These are phyloP conservation scores for Cydia strobilella DNA, from an alignment of 1,140 invertebrate genomes.

Conservation along the genomic window DNA sequence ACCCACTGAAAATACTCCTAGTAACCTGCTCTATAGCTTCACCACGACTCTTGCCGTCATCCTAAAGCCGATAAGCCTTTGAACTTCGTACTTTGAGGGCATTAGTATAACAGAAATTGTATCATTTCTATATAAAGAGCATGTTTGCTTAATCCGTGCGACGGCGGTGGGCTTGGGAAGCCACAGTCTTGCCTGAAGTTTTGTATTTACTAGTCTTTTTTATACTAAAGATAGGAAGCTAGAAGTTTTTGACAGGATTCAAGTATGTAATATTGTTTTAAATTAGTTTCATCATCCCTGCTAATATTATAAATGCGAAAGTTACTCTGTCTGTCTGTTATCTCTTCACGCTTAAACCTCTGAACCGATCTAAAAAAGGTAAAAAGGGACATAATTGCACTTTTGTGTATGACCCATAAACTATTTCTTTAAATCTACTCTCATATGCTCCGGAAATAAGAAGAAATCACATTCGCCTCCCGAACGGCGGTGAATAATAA, in stretches of 20 bases:
- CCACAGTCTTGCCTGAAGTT: neutral
- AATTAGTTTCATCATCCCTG: too few species aligned
- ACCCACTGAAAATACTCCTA: neutral
- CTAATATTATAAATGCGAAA: too few species aligned
- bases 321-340: too few species aligned
- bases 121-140: neutral
- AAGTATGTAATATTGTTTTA: too few species aligned
- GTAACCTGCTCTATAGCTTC: neutral
- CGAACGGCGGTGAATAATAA: constrained; percentile 22
- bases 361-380: too few species aligned
- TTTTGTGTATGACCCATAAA: neutral
- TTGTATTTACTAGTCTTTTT: neutral
- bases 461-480: constrained; percentile 24
- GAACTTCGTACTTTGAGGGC: constrained; percentile 8
- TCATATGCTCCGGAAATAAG: neutral
- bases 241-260: too few species aligned
- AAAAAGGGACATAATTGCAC: neutral
- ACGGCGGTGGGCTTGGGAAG: neutral
- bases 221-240: neutral
- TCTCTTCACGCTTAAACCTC: too few species aligned
- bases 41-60: neutral
- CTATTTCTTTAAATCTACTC: neutral
- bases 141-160: constrained; percentile 1
- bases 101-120: constrained; percentile 18
- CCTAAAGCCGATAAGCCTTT: constrained; percentile 3